Evolutionary conservation across 2,888 invertebrate genomes (phyloP), one percentile per base, ranked within the genome.

Genomic region (Rotaria macrura): DNA sequence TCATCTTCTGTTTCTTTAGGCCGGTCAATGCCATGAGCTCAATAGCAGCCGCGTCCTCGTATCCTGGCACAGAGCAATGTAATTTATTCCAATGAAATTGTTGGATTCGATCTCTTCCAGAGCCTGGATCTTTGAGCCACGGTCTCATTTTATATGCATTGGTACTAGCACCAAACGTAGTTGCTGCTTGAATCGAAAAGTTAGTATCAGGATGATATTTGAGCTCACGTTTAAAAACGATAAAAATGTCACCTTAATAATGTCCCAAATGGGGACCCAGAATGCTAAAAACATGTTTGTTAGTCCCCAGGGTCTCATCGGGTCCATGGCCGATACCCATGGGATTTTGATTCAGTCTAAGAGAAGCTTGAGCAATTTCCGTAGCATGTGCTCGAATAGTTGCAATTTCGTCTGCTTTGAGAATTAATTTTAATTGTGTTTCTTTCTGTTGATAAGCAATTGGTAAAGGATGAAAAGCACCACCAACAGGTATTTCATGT

Each of bases 101-200:
- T 9, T n/a, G 25, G 7, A 57, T 29, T n/a, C 57, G 57, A n/a
- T 57, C 57, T n/a, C 0, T 25, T 10, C n/a, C 29, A n/a, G 57
- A n/a, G 14, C 57, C 57, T 25, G 57, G 57, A 57, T 57, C 57
- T 57, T 57, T 57, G 12, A 57, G 29, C 57, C 57, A 57, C 2
- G 57, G 57, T n/a, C 57, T 25, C 57, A 57, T n/a, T 57, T 57
- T 29, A 57, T 57, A 57, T n/a, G 57, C 57, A 49, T 49, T 49
- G 49, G 49, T 49, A 17, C 49, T 49, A 25, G 57, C 57, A 57
- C 57, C 57, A n/a, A 57, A 57, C 12, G 29, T n/a, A 7, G 57
- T 57, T 57, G 57, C 57, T 57, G 57, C 57, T 57, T 57, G 57
- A n/a, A 57, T 57, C 29, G 57, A n/a, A 57, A 57, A 57, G 57